phyloP scores from a whole-genome alignment of 2,113 vertebrate genomes.

The Rhizomys pruinosus region DNA sequence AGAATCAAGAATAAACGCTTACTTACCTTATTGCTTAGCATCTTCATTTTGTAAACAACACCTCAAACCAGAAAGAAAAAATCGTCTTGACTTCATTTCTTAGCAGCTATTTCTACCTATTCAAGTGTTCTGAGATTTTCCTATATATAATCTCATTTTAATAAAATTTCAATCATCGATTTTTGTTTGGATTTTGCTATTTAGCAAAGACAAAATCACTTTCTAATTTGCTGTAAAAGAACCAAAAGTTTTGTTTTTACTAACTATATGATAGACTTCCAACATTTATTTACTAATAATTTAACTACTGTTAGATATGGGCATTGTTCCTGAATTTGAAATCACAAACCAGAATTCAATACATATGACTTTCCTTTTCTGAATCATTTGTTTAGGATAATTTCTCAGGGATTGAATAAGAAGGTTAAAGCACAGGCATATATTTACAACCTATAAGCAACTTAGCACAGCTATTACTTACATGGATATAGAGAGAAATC shows the following conservation, averaged over 20 bases:
- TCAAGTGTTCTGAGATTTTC: neutral
- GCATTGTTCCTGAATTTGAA: constrained; percentile 33
- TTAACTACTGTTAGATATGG: neutral
- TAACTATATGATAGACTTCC: neutral
- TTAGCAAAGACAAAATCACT: constrained; percentile 20
- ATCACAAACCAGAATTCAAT: neutral
- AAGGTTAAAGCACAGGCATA: neutral
- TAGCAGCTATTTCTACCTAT: neutral
- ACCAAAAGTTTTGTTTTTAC: constrained; percentile 1
- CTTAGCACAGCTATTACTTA: constrained; percentile 14
- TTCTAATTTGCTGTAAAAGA: constrained; percentile 5
- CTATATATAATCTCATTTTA: neutral
- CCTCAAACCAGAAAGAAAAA: neutral
- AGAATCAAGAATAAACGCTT: neutral
- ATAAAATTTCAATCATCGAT: constrained; percentile 40
- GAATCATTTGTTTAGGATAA: constrained; percentile 37
- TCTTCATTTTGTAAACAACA: neutral
- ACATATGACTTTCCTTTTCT: neutral
- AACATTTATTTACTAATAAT: constrained; percentile 4
- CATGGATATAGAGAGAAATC: neutral
- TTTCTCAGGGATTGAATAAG: constrained; percentile 22
- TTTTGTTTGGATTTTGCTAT: neutral
- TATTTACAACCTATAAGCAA: neutral
- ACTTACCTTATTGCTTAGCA: constrained; percentile 2
- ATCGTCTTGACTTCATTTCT: neutral